Evolutionary conservation across 2,888 invertebrate genomes (phyloP).

Genomic region (Ectemnius lituratus): DNA sequence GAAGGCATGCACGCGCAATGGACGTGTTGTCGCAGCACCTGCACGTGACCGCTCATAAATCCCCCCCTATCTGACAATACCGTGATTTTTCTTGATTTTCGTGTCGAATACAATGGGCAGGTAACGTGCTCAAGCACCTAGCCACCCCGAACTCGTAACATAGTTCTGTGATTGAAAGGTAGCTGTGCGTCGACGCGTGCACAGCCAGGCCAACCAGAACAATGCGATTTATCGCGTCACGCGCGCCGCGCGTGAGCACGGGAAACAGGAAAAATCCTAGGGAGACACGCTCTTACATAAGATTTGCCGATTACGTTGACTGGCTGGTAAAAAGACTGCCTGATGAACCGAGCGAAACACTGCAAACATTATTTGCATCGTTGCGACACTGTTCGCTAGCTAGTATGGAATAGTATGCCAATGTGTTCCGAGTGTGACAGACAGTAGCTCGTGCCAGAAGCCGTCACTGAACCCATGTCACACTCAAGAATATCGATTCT

Average conservation of each 20-base stretch:
- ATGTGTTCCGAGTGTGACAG: too few relatives aligned
- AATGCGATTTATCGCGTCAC: constrained; percentile 20
- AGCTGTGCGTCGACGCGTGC: constrained; percentile 27
- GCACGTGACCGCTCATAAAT: constrained; percentile 35
- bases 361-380: too few relatives aligned
- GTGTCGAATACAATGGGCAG: constrained; percentile 43
- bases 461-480: too few relatives aligned
- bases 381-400: too few relatives aligned
- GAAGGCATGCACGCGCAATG: constrained; percentile 23
- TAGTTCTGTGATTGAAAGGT: constrained; percentile 40
- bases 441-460: too few relatives aligned
- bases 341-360: too few relatives aligned
- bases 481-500: too few relatives aligned
- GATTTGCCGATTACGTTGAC: too few relatives aligned
- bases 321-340: too few relatives aligned
- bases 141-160: constrained; percentile 34
- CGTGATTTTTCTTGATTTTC: constrained; percentile 41
- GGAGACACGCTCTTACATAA: not conserved
- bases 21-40: constrained; percentile 25
- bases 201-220: constrained; percentile 13
- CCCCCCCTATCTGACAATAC: constrained; percentile 17
- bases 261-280: constrained; percentile 1
- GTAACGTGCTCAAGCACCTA: constrained; percentile 23
- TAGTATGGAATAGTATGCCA: too few relatives aligned
- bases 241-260: constrained; percentile 6